Evolutionary conservation across 2,888 invertebrate genomes (phyloP).

Genomic region (Sinodicranocentrus sp.): DNA sequence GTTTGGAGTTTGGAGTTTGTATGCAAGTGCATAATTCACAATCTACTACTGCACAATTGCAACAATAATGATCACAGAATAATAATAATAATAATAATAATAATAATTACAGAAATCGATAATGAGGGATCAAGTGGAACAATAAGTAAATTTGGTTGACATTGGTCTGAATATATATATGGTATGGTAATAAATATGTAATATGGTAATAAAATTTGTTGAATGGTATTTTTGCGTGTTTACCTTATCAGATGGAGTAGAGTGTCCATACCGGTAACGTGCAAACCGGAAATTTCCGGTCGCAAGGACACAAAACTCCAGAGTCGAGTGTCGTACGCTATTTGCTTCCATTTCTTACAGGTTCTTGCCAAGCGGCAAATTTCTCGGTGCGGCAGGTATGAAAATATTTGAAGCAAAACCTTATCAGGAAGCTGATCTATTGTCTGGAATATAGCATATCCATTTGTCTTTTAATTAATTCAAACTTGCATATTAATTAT

Average conservation of each 20-base stretch:
- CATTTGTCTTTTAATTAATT: not conserved
- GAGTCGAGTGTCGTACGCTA: slow-evolving; percentile 95
- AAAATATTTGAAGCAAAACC: slow-evolving; percentile 95
- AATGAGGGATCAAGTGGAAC: too few relatives aligned
- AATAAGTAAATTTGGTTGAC: too few relatives aligned
- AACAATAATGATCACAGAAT: too few relatives aligned
- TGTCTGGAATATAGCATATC: slow-evolving; percentile 83
- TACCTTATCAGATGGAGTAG: slow-evolving; percentile 90
- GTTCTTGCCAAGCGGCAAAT: slow-evolving; percentile 96
- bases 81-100: too few relatives aligned
- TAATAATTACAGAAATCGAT: too few relatives aligned
- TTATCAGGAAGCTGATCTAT: slow-evolving; percentile 98
- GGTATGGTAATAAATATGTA: too few relatives aligned
- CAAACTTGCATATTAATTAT: not conserved
- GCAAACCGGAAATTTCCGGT: slow-evolving; percentile 97
- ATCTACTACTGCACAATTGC: too few relatives aligned
- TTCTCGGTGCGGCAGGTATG: slow-evolving; percentile 95
- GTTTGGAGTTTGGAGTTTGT: too few relatives aligned
- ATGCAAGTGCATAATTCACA: too few relatives aligned
- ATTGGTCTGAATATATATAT: too few relatives aligned
- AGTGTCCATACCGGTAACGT: slow-evolving; percentile 92
- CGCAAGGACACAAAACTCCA: slow-evolving; percentile 98
- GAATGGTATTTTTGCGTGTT: too few relatives aligned
- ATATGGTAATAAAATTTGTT: too few relatives aligned
- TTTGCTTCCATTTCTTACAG: slow-evolving; percentile 96